Percentiles rank a stretch among this genome's conserved stretches.
Conservation (phyloP, 2,888 invertebrate genomes). For the Hipparchia semele region DNA sequence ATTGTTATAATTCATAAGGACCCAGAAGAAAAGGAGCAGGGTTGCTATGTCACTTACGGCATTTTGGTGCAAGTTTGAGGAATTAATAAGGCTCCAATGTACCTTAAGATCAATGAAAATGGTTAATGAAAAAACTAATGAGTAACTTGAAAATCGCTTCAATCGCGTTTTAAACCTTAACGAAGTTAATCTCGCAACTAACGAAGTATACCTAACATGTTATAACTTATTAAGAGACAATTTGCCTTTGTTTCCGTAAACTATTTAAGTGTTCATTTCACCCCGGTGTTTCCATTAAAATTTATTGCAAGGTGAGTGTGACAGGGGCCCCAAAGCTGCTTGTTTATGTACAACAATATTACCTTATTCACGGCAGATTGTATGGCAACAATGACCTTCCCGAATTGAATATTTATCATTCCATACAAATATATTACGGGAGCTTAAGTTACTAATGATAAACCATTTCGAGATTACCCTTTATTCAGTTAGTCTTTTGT, state of each 20-base stretch:
- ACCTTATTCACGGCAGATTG: slow-evolving; percentile 71
- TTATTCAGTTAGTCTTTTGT: slow-evolving; percentile 12
- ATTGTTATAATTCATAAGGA: no score
- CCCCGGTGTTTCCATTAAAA: slow-evolving; percentile 34
- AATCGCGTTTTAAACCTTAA: no score
- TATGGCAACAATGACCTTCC: slow-evolving; percentile 66
- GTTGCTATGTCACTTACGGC: no score
- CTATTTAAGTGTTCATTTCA: slow-evolving; percentile 37
- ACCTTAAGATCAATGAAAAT: no score
- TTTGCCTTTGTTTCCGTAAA: slow-evolving; percentile 26
- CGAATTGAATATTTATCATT: slow-evolving; percentile 70
- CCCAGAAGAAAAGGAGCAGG: no score
- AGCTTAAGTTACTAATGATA: slow-evolving; percentile 17
- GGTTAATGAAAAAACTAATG: no score
- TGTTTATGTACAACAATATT: slow-evolving; percentile 77
- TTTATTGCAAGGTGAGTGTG: slow-evolving; percentile 41
- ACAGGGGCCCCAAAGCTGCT: slow-evolving; percentile 54
- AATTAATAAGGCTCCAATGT: no score
- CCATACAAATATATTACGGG: slow-evolving; percentile 20
- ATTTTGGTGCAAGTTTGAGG: no score
- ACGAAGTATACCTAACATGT: slow-evolving; percentile 13
- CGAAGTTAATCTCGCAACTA: not conserved
- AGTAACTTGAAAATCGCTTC: not conserved
- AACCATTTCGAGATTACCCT: slow-evolving; percentile 3
- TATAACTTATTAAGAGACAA: slow-evolving; percentile 17